Conservation (phyloP, 1,140 invertebrate species). For the Pseudachorutes palmiensis region DNA sequence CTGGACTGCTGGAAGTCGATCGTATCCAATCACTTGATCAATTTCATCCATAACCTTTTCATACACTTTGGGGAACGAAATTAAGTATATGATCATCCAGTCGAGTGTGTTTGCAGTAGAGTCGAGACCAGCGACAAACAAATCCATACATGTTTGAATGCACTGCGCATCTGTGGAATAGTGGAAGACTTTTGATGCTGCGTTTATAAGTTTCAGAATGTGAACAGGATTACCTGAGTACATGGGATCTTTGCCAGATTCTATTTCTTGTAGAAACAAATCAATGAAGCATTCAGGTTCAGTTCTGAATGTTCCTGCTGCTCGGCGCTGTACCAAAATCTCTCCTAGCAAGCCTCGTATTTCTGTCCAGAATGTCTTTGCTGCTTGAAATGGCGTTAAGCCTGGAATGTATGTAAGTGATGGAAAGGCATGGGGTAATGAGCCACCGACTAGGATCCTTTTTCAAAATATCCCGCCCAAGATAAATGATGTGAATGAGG, state of each 20-base stretch:
- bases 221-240: constrained; percentile 22
- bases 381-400: constrained; percentile 10
- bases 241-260: constrained; percentile 8
- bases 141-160: constrained; percentile 22
- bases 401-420: constrained; percentile 12
- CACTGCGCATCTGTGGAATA: constrained; percentile 18
- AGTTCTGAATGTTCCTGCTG: neutral
- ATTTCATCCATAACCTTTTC: constrained; percentile 19
- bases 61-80: constrained; percentile 17
- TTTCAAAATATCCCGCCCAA: constrained; percentile 15
- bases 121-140: constrained; percentile 22
- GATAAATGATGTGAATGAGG: neutral
- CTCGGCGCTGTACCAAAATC: constrained; percentile 8
- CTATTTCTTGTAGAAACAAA: constrained; percentile 18
- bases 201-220: too few relatives aligned
- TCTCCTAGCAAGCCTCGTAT: constrained; percentile 13
- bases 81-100: constrained; percentile 19
- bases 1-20: neutral
- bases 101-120: constrained; percentile 19
- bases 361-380: constrained; percentile 15
- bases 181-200: too few relatives aligned
- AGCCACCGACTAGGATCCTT: constrained; percentile 13
- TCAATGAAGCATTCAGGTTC: constrained; percentile 16
- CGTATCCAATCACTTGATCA: constrained; percentile 13
- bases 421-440: constrained; percentile 13